Percentiles rank a stretch among this genome's conserved stretches.
phyloP scores from a whole-genome alignment of 2,888 invertebrate genomes.

The Xestia sexstrigata region DNA sequence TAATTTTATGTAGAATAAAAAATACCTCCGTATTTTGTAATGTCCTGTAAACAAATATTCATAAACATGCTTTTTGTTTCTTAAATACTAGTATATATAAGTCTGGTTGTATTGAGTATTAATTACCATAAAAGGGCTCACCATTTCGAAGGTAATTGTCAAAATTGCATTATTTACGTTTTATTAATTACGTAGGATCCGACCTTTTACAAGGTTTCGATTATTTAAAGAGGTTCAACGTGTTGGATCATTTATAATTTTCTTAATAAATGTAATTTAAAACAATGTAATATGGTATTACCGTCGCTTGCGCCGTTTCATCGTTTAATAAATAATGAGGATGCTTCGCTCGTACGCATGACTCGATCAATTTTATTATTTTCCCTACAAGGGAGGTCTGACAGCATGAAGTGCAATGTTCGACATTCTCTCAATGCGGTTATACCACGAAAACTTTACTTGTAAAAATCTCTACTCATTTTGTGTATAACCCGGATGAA shows the following conservation, averaged over 20 bases:
- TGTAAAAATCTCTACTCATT: constrained; percentile 7
- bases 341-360: constrained; percentile 55
- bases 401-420: constrained; percentile 39
- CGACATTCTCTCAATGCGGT: constrained; percentile 29
- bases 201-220: constrained; percentile 52
- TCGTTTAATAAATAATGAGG: constrained; percentile 52
- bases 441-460: constrained; percentile 15
- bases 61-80: not conserved
- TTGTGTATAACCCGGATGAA: constrained; percentile 1
- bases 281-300: constrained; percentile 58
- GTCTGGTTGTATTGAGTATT: constrained; percentile 1
- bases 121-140: constrained; percentile 24
- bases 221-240: constrained; percentile 39
- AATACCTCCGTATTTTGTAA: constrained; percentile 3
- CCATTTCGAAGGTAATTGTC: constrained; percentile 34
- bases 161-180: constrained; percentile 48
- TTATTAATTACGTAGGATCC: constrained; percentile 38
- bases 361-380: constrained; percentile 64
- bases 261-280: constrained; percentile 59
- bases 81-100: constrained; percentile 6
- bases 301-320: constrained; percentile 40
- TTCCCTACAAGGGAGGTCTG: constrained; percentile 46
- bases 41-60: constrained; percentile 11
- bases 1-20: not conserved
- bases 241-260: constrained; percentile 47